A percentile compares a stretch with the other conserved stretches of the same genome.
Evolutionary conservation across 1,140 invertebrate species (phyloP).

Genomic region (Papilio dardanus): DNA sequence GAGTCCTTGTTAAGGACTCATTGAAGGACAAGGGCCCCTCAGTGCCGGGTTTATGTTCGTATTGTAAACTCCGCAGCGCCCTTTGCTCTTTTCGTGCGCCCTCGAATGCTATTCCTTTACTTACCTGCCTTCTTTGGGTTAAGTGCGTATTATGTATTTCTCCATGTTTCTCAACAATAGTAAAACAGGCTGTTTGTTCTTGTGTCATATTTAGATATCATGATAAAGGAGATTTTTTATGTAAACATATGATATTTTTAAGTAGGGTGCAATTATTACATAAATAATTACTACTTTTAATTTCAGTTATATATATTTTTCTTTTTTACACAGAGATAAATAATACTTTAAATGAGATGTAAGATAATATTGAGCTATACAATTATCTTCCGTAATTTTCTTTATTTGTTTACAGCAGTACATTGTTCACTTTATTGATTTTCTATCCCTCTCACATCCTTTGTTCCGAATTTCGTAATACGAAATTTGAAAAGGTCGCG

Average conservation of each 20-base stretch:
- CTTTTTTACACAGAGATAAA: background rate
- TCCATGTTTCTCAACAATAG: slow-evolving; percentile 37
- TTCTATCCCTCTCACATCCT: slow-evolving; percentile 55
- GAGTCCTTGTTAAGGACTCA: slow-evolving; percentile 73
- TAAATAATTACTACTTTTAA: background rate
- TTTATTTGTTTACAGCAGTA: slow-evolving; percentile 25
- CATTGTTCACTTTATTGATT: slow-evolving; percentile 44
- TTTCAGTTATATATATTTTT: background rate
- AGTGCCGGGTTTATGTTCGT: slow-evolving; percentile 56
- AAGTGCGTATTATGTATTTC: slow-evolving; percentile 55
- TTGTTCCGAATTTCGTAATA: slow-evolving; percentile 68
- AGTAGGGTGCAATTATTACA: background rate
- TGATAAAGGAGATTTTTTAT: slow-evolving; percentile 5
- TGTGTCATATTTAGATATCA: slow-evolving; percentile 30
- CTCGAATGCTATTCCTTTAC: slow-evolving; percentile 55
- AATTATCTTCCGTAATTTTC: slow-evolving; percentile 11
- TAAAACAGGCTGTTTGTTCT: background rate
- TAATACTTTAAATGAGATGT: background rate
- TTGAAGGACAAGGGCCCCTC: slow-evolving; percentile 72
- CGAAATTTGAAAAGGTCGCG: slow-evolving; percentile 77
- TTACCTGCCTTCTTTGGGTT: slow-evolving; percentile 57
- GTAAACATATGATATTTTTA: background rate
- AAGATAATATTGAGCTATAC: background rate
- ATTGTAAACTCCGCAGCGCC: slow-evolving; percentile 67
- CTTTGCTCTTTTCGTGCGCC: slow-evolving; percentile 76